Conservation (phyloP, 2,113 vertebrate genomes). For the Tachuris rubrigastra region DNA sequence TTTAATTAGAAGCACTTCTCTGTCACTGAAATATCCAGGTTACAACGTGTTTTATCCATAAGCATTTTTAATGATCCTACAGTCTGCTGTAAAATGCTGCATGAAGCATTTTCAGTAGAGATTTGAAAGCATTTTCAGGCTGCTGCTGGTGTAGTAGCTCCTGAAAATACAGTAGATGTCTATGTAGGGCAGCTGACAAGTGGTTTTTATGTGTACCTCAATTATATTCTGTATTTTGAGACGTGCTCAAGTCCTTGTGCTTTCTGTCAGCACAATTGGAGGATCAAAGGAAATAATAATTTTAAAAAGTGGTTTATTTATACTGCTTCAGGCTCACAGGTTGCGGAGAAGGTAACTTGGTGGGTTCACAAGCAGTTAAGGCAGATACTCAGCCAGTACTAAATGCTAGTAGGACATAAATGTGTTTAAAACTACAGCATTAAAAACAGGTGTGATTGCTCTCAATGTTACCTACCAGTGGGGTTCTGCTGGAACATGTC, state of each 20-base stretch:
- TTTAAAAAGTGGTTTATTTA: too few relatives aligned
- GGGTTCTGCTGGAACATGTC: too few relatives aligned
- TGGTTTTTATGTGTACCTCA: neutral
- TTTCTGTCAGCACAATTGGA: neutral
- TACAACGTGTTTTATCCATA: neutral
- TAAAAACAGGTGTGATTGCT: neutral
- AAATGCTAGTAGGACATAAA: rapidly evolving
- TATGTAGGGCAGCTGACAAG: constrained; percentile 56
- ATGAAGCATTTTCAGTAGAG: neutral
- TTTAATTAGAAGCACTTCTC: neutral
- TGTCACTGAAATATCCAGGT: neutral
- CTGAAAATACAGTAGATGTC: constrained; percentile 57
- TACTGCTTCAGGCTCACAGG: neutral
- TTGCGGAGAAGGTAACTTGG: neutral
- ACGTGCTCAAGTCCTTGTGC: neutral
- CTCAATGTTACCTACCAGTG: rapidly evolving
- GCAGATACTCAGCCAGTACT: neutral
- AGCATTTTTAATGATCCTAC: neutral
- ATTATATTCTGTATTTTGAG: neutral
- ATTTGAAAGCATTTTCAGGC: neutral
- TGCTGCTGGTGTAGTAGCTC: constrained; percentile 13
- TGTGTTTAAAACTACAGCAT: rapidly evolving
- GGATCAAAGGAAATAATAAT: neutral
- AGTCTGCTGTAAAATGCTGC: neutral
- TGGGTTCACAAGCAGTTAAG: neutral